Base-by-base conservation (phyloP, 2,797 vertebrate genomes). In the Psittacula echo region DNA sequence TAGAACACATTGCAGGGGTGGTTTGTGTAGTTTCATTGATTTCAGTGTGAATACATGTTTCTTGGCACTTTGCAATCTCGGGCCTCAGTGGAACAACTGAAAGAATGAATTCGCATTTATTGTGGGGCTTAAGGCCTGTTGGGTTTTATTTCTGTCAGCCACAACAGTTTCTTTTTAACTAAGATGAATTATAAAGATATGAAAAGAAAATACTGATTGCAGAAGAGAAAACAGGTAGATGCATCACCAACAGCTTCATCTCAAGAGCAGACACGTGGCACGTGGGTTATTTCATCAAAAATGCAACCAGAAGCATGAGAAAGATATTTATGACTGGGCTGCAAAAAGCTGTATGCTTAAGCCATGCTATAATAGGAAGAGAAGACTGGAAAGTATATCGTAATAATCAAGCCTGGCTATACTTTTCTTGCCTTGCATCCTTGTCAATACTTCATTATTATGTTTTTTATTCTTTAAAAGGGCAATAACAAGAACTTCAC, bases 171-270 rank as follows among this genome's bases (percentile, higher is more conserved):
- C 70, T 67, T 76, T 91, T 93, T 88, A 86, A 86, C 75, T 18
- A 53, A 41, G 83, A 95, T 41, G 85, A 42, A 84, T 74, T 58
- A 51, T 11, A 50, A 88, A 73, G 44, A 42, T 15, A 30, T 76
- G 88, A 79, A 79, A 94, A 94, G 56, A 87, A 91, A 86, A 83
- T n/a, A 64, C 80, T 15, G 47, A 66, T 81, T 44, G 54, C 65
- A 32, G 61, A 16, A 30, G 45, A 48, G 60, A 39, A 81, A 67
- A 70, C 5, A 4, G 65, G 78, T 5, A 66, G 51, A 58, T 44
- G 45, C 45, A 76, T 67, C 51, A 18, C 42, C 29, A 66, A 58
- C 32, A 53, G 65, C 64, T 73, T 58, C 66, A 15, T 34, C 18
- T 60, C 53, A 18, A 41, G 64, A 60, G 50, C 42, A 68, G 72